Base-by-base conservation (phyloP, 1,140 invertebrate species). In the Archegozetes longisetosus region DNA sequence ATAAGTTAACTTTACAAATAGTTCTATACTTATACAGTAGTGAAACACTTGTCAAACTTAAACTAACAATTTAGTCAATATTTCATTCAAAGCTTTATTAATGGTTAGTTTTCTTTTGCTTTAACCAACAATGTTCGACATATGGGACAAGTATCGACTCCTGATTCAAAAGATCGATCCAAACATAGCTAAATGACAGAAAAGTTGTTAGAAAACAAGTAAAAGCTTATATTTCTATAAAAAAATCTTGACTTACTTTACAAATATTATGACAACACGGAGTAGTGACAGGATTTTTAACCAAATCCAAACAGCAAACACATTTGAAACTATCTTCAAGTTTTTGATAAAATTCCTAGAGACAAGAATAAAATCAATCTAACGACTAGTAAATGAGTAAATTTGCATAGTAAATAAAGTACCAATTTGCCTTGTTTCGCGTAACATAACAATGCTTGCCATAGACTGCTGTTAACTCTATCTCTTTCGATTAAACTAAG, bases 261-360 rank as follows among this genome's bases (percentile, higher is more conserved):
- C 86, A 90, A 60, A 88, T 79, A 67, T 85, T 89, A 67, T 90
- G 87, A 49, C 70, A 68, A 64, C 86, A 89, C 3, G 75, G 71
- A 2, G 82, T 84, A 0, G 86, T 88, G 2, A 88, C 73, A 0
- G 86, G 86, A 61, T 80, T 76, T 55, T 73, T 80, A 0, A 83
- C 79, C 3, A 89, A 63, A 53, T 85, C 83, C 69, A 86, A 82
- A 68, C 87, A 90, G 64, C 85, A 87, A 46, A 84, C 82, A 68
- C 87, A 90, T 1, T 76, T 75, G 70, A 89, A 88, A 26, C 74
- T 65, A 68, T 82, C 78, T 62, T 80, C 76, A 2, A 86, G 76
- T 65, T 78, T 25, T 76, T 75, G 17, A 84, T 70, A 66, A 85
- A 84, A 63, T 77, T 74, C 79, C 81, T 67, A 27, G 69, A 72